Percentiles rank a stretch among this genome's conserved stretches.
Conservation (phyloP, 2,888 invertebrate species). For the Mesorhabditis spiculigera region DNA sequence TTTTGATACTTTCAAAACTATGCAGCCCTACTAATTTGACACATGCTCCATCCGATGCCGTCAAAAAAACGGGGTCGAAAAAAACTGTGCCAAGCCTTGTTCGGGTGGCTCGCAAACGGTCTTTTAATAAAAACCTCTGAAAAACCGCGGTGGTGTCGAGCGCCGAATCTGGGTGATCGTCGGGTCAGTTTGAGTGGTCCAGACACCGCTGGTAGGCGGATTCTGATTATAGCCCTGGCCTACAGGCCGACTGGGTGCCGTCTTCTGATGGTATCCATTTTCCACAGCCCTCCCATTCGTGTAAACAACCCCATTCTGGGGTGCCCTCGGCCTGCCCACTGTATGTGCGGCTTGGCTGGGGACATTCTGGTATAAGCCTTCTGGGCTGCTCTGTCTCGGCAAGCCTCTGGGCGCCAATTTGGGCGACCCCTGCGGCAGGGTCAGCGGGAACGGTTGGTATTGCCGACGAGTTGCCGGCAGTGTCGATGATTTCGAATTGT, state of each 20-base stretch:
- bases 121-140: not conserved
- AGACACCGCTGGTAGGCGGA: not conserved
- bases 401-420: not conserved
- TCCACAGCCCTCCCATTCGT: not conserved
- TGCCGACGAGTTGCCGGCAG: not conserved
- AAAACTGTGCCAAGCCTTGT: too few relatives aligned
- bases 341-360: not conserved
- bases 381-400: not conserved
- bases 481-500: not conserved
- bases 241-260: not conserved
- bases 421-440: not conserved
- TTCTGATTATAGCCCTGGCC: not conserved
- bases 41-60: too few relatives aligned
- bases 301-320: not conserved
- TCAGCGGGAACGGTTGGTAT: not conserved
- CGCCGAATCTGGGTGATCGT: not conserved
- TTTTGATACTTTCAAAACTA: too few relatives aligned
- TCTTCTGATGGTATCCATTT: not conserved
- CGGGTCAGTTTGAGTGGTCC: not conserved
- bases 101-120: too few relatives aligned
- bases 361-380: not conserved
- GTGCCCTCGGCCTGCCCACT: not conserved
- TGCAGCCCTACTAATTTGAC: too few relatives aligned
- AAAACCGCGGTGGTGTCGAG: not conserved
- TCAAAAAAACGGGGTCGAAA: too few relatives aligned